Evolutionary conservation across 2,888 invertebrate genomes (phyloP), one percentile per base, ranked within the genome.

Genomic region (Mythimna lalbum): DNA sequence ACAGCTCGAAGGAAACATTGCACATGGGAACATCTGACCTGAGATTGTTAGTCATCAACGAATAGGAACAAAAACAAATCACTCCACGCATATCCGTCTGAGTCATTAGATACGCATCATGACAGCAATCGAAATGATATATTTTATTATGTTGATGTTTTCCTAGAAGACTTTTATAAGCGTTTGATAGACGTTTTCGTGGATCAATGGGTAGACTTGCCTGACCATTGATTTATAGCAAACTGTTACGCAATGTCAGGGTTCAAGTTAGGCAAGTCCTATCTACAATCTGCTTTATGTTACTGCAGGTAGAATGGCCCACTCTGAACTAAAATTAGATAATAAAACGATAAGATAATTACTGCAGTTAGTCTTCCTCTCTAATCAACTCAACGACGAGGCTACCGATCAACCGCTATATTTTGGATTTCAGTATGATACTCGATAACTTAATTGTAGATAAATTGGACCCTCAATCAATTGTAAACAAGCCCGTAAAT

Each of bases 171-270:
- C 67, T 65, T 66, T 21, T 80, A 83, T 83, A 74, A 50, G 61
- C 21, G 47, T 69, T 72, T 73, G 78, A 72, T 61, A 60, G 72
- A 80, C 74, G 65, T 76, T 75, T 80, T 79, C 72, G 53, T 59
- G 21, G 67, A 71, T 63, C 68, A 63, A 76, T 71, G 55, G 73
- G 73, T 62, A 62, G 69, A 69, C 60, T 67, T 47, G 56, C 33
- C 60, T 39, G 21, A 23, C 64, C 52, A 56, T 72, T 68, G 67
- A 83, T 73, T 82, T 71, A 80, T 70, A n/a, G 73, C 55, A 17
- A 68, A 76, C 52, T 52, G 59, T 69, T 61, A 74, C 67, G 66
- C 55, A 47, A 70, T 55, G 60, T 63, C 61, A 63, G 59, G 57
- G 50, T 57, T 59, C 49, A 73, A 59, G 19, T 27, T 47, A 53